These are phyloP conservation scores for Mus spicilegus DNA, from an alignment of 2,113 vertebrate genomes.

Conservation along the genomic window DNA sequence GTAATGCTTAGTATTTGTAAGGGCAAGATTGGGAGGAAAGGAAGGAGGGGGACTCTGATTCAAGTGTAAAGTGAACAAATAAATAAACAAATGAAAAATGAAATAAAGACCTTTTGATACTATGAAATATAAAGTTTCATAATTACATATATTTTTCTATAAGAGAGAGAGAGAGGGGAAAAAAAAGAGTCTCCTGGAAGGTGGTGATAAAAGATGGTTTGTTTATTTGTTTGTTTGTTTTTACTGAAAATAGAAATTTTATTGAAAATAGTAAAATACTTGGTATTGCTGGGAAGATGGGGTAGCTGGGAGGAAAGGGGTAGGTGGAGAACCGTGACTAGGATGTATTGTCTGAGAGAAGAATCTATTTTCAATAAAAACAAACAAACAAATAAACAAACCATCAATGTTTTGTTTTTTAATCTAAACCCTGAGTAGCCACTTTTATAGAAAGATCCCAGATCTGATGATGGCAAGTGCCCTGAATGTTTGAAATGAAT, in stretches of 20 bases:
- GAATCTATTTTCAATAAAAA: neutral
- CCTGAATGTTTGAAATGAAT: neutral
- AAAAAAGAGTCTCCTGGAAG: neutral
- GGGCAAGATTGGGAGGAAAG: no score
- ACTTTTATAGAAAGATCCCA: neutral
- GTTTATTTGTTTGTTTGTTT: no score
- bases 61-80: no score
- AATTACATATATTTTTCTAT: slow-evolving; percentile 21
- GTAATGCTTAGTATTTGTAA: no score
- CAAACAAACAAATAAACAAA: no score
- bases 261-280: no score
- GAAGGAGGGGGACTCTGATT: no score
- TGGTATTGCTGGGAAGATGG: neutral
- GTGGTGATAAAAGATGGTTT: neutral
- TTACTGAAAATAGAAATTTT: no score
- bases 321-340: neutral
- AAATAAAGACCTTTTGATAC: neutral
- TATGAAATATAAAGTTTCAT: neutral
- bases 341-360: neutral
- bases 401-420: no score
- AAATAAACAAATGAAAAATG: no score
- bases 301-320: neutral
- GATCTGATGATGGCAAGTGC: neutral
- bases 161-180: neutral
- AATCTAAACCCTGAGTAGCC: neutral